Percentiles rank a stretch among this genome's conserved stretches.
phyloP scores from a whole-genome alignment of 2,113 vertebrate genomes.

The Cichladusa arquata region DNA sequence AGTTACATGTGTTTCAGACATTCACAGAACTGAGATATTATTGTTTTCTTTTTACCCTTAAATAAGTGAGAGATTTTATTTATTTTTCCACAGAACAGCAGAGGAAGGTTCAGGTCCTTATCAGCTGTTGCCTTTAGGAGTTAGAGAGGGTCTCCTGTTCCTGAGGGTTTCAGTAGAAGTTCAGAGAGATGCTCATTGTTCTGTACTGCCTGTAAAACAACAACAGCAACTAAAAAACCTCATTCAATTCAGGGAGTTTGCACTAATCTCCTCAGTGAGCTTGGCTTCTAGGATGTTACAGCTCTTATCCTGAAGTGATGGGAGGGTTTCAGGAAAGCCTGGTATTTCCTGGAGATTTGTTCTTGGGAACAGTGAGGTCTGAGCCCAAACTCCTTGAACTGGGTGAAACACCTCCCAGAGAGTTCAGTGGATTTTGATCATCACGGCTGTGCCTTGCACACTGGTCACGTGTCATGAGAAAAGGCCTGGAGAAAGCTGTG shows the following conservation, averaged over 20 bases:
- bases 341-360: not conserved
- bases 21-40: not conserved
- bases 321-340: not conserved
- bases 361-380: not conserved
- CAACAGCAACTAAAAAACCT: fast-evolving
- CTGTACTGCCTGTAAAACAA: not conserved
- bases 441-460: not conserved
- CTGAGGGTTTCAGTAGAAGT: not conserved
- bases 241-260: not conserved
- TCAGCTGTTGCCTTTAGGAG: not conserved
- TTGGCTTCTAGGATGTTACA: not conserved
- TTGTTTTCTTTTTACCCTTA: not conserved
- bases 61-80: not conserved
- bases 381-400: not conserved
- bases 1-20: not conserved
- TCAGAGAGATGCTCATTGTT: not conserved
- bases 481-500: not conserved
- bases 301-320: not conserved
- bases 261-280: not conserved
- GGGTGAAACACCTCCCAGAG: not conserved
- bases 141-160: not conserved
- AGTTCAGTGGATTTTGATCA: not conserved
- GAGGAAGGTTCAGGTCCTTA: not conserved
- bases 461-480: fast-evolving
- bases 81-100: not conserved